phyloP scores from a whole-genome alignment of 2,113 vertebrate genomes.

The Aldabrachelys gigantea region DNA sequence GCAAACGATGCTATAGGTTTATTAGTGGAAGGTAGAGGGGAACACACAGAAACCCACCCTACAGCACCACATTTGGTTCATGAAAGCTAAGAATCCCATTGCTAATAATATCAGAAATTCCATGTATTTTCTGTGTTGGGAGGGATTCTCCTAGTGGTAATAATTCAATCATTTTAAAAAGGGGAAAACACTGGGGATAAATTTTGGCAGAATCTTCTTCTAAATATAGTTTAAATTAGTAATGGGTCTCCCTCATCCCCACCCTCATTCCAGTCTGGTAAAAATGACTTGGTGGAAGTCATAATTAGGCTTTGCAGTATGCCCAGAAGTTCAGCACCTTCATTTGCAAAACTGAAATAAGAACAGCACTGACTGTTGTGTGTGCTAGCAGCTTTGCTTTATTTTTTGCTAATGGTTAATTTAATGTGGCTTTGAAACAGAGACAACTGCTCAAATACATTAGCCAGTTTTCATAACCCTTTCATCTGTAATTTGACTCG shows the following conservation, averaged over 20 bases:
- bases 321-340: neutral
- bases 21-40: neutral
- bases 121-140: neutral
- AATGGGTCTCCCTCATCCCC: neutral
- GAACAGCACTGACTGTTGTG: neutral
- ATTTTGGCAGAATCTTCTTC: neutral
- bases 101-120: neutral
- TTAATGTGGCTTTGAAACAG: neutral
- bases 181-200: neutral
- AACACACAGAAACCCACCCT: neutral
- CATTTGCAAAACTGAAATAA: neutral
- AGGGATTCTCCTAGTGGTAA: neutral
- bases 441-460: conserved; percentile 16
- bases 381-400: neutral
- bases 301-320: neutral
- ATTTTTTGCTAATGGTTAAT: neutral
- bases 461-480: neutral
- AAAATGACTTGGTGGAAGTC: neutral
- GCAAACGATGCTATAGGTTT: neutral
- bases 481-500: conserved; percentile 16
- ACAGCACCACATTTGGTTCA: neutral
- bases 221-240: neutral
- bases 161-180: neutral
- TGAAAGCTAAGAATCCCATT: neutral
- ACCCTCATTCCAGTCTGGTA: neutral